phyloP scores from a whole-genome alignment of 2,888 invertebrate genomes.

The Nomada fucata region DNA sequence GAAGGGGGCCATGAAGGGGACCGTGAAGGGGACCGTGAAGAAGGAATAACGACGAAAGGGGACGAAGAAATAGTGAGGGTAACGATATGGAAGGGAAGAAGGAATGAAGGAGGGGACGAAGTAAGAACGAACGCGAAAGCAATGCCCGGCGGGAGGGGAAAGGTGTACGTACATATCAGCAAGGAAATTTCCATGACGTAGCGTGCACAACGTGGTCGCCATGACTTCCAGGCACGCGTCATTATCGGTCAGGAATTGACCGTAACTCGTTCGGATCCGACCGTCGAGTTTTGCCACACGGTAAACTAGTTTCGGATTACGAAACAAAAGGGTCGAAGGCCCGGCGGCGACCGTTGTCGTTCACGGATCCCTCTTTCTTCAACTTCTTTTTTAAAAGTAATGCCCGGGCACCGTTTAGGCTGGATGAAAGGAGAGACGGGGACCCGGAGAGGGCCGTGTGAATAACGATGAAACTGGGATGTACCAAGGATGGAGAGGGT shows the following conservation, averaged over 20 bases:
- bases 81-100: slow-evolving; percentile 18
- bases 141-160: slow-evolving; percentile 49
- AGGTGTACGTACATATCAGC: slow-evolving; percentile 50
- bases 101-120: slow-evolving; percentile 23
- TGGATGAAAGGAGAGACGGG: neutral
- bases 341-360: slow-evolving; percentile 1
- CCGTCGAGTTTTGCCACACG: slow-evolving; percentile 26
- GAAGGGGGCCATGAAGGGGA: slow-evolving; percentile 1
- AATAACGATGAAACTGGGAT: slow-evolving; percentile 22
- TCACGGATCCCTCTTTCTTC: neutral
- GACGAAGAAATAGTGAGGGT: slow-evolving; percentile 30
- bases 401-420: neutral
- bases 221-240: slow-evolving; percentile 53
- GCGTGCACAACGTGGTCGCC: slow-evolving; percentile 41
- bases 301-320: slow-evolving; percentile 59
- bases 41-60: slow-evolving; percentile 29
- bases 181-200: slow-evolving; percentile 76
- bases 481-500: neutral
- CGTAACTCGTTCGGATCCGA: slow-evolving; percentile 37
- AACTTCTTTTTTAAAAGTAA: neutral
- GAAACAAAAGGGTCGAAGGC: slow-evolving; percentile 59
- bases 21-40: slow-evolving; percentile 27
- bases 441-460: neutral
- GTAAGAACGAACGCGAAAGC: slow-evolving; percentile 39
- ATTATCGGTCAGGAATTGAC: slow-evolving; percentile 43